phyloP scores from a whole-genome alignment of 2,888 invertebrate species.

The Dichetophora obliterata region DNA sequence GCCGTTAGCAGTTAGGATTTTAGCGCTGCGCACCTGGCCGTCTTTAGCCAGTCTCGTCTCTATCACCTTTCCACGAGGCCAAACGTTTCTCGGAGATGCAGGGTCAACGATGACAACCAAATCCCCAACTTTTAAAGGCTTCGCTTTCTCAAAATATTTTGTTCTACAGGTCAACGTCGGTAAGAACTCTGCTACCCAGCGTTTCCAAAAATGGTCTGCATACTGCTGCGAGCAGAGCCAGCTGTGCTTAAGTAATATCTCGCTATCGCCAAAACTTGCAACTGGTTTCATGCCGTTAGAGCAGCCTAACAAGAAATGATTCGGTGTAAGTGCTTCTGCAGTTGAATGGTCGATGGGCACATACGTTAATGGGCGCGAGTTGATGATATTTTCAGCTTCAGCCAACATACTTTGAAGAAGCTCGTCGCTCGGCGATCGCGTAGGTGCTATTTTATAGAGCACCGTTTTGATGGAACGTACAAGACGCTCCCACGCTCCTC shows the following conservation, averaged over 20 bases:
- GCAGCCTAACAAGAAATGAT: neutral
- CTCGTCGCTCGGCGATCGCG: neutral
- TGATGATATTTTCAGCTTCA: constrained; percentile 47
- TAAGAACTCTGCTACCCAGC: constrained; percentile 41
- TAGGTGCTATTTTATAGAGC: neutral
- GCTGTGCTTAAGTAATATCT: constrained; percentile 16
- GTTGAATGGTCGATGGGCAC: constrained; percentile 29
- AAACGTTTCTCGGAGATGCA: constrained; percentile 40
- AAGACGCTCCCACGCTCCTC: constrained; percentile 39
- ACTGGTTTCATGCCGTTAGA: constrained; percentile 46
- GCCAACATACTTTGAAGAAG: constrained; percentile 17
- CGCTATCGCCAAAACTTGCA: constrained; percentile 39
- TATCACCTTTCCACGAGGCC: constrained; percentile 45
- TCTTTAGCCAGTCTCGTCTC: constrained; percentile 5
- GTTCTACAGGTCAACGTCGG: constrained; percentile 40
- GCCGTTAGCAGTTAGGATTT: neutral
- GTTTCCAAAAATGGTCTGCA: constrained; percentile 39
- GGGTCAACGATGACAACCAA: constrained; percentile 45
- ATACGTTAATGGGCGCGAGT: constrained; percentile 37
- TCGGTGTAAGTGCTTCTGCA: constrained; percentile 42
- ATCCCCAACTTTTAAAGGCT: constrained; percentile 35
- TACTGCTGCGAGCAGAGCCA: constrained; percentile 37
- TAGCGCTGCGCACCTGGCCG: constrained; percentile 10
- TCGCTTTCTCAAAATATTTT: constrained; percentile 43
- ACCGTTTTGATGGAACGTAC: constrained; percentile 33